Percentiles rank a stretch among this genome's conserved stretches.
These are phyloP conservation scores for Spea hammondii DNA, from an alignment of 2,797 vertebrate genomes.

Conservation along the genomic window DNA sequence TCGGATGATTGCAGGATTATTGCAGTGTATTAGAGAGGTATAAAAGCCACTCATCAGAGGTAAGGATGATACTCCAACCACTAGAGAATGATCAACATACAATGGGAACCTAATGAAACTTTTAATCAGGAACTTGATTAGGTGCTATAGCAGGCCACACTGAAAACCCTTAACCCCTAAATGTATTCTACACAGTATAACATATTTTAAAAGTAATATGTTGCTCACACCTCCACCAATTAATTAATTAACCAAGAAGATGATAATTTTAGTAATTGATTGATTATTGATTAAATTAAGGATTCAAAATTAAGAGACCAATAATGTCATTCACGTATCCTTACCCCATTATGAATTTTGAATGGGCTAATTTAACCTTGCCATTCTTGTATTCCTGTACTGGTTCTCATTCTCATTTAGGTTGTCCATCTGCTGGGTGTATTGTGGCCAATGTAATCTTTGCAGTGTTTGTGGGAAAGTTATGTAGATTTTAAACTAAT, in stretches of 20 bases:
- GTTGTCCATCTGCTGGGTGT: too few species aligned
- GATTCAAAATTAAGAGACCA: too few species aligned
- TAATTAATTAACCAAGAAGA: not conserved
- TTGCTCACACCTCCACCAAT: not conserved
- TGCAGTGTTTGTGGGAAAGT: too few species aligned
- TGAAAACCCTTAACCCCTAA: not conserved
- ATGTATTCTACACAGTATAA: not conserved
- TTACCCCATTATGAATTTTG: too few species aligned
- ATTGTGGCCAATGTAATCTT: too few species aligned
- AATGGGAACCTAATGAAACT: conserved; percentile 37
- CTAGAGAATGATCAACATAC: conserved; percentile 35
- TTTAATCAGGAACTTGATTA: conserved; percentile 15
- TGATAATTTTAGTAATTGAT: too few species aligned
- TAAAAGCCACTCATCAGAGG: conserved; percentile 7
- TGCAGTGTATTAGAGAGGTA: conserved; percentile 19
- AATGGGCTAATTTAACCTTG: too few species aligned
- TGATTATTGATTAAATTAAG: too few species aligned
- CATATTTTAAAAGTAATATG: not conserved
- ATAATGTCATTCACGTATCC: too few species aligned
- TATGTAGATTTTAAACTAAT: too few species aligned
- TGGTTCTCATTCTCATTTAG: too few species aligned
- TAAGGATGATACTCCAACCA: conserved; percentile 20
- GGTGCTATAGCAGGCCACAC: not conserved
- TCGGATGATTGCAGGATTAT: conserved; percentile 24
- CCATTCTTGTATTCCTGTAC: too few species aligned